Base-by-base conservation (phyloP, 2,888 invertebrate genomes). In the Eumerus sabulonum region DNA sequence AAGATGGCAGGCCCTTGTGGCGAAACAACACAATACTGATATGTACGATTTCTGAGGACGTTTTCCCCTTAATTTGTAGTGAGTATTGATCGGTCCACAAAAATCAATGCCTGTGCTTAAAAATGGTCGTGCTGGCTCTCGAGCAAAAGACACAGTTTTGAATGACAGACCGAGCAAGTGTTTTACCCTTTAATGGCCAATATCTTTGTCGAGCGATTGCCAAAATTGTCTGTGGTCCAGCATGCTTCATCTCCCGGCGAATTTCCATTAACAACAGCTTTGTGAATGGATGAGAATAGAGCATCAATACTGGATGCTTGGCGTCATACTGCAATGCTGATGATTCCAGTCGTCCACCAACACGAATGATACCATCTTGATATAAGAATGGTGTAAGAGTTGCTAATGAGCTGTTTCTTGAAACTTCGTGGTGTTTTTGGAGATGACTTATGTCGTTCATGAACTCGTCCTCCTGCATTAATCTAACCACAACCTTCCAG, bases 331-430 rank as follows among this genome's bases (percentile, higher is more conserved):
- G 50, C 19, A 62, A n/a, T 14, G 50, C 9, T 19, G 51, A 44
- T 44, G 63, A 51, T 45, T 18, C 27, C 19, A 82, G 13, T 35
- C 81, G 40, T 1, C 81, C 82, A 38, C 81, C 76, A 44, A 74
- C 68, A 40, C 76, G 48, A 14, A 76, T 19, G 9, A 76, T 36
- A 18, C n/a, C 42, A 0, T 57, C 45, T 11, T 36, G 12, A 40
- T 77, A 73, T 7, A 74, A 18, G 48, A 82, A 74, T 42, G 74
- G 77, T 40, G 54, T 36, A 7, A 54, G 40, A 40, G 18, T 54
- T 54, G 19, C 1, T 54, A 54, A 9, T 18, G 2, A 7, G 40
- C 54, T 54, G 17, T 54, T 54, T n/a, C 40, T 54, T 9, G 54
- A 54, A 18, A 40, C 40, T n/a, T 38, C 40, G 18, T 18, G 38